Conservation (phyloP, 2,888 invertebrate genomes). For the Resseliella maxima region DNA sequence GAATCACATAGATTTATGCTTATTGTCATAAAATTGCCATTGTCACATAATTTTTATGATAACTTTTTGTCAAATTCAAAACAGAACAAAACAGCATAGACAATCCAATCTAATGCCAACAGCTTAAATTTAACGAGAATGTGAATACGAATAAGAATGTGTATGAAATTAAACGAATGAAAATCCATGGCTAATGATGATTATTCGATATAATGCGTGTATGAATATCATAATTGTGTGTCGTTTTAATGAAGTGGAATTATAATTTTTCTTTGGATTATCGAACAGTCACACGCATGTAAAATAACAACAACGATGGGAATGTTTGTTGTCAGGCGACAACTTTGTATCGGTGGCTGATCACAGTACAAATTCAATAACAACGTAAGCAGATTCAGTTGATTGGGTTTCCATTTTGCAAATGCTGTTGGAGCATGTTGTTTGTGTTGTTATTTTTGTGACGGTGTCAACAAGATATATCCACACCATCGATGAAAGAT, state of each 20-base stretch:
- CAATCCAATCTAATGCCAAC: no score
- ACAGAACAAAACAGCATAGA: no score
- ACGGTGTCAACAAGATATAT: constrained; percentile 37
- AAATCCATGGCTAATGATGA: constrained; percentile 22
- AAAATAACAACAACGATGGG: neutral
- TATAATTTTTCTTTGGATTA: neutral
- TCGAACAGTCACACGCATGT: neutral
- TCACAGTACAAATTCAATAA: neutral
- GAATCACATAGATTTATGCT: constrained; percentile 7
- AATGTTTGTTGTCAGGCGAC: neutral
- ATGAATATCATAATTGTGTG: constrained; percentile 42
- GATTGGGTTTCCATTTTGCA: neutral
- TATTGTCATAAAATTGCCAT: neutral
- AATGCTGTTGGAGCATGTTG: neutral
- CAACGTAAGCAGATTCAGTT: constrained; percentile 13
- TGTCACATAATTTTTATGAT: neutral
- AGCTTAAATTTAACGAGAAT: no score
- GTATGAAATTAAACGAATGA: neutral
- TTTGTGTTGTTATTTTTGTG: neutral
- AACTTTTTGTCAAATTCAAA: neutral
- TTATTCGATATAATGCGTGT: constrained; percentile 50
- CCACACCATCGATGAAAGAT: constrained; percentile 2
- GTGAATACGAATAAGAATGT: no score
- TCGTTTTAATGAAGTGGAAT: constrained; percentile 42
- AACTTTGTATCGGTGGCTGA: neutral